A percentile compares a stretch with the other conserved stretches of the same genome.
phyloP scores from a whole-genome alignment of 2,797 vertebrate genomes.

The Cuculus canorus region DNA sequence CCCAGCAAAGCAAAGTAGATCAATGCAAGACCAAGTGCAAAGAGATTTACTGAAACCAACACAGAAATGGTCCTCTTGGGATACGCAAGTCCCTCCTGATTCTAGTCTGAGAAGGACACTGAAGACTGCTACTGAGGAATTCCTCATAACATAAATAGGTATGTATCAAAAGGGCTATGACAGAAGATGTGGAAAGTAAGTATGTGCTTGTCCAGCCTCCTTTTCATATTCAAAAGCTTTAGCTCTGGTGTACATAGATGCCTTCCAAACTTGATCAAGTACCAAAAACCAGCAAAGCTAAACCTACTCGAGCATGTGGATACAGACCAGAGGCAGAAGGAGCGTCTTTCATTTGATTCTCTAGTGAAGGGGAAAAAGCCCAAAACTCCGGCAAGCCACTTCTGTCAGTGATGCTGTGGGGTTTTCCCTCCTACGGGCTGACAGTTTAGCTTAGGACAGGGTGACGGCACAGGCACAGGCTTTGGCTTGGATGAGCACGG shows the following conservation, averaged over 20 bases:
- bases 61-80: not conserved
- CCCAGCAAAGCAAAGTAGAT: not conserved
- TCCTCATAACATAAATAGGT: not conserved
- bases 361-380: not conserved
- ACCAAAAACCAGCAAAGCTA: not conserved
- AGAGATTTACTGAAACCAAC: not conserved
- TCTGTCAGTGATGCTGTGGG: not conserved
- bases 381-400: not conserved
- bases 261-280: not conserved
- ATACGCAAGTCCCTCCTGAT: not conserved
- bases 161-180: not conserved
- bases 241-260: not conserved
- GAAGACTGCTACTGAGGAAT: not conserved
- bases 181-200: not conserved
- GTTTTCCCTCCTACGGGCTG: not conserved
- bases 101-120: not conserved
- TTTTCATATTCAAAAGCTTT: not conserved
- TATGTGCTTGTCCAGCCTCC: not conserved
- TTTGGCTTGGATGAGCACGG: accelerated
- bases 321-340: not conserved
- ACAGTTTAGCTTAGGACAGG: not conserved
- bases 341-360: not conserved
- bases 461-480: accelerated
- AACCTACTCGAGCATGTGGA: not conserved
- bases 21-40: not conserved